Base-by-base conservation (phyloP, 2,888 invertebrate species). In the Leptopilina myrica region DNA sequence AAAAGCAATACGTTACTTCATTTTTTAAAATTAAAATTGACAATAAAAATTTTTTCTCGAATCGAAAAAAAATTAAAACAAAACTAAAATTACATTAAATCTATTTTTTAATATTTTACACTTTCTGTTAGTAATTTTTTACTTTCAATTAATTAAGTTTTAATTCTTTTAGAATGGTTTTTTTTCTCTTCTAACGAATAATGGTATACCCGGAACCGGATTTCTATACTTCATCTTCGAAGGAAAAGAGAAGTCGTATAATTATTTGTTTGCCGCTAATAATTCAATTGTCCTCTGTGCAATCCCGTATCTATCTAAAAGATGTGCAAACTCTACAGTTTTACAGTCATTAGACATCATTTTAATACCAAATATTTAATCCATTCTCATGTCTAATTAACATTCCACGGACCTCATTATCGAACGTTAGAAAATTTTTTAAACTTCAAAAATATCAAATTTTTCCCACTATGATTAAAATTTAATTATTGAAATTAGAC, bases 191-290 rank as follows among this genome's bases (percentile, higher is more conserved):
- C 26, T 53, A 26, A 14, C 26, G 49, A 26, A 49, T 69, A 53
- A 53, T 26, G 75, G 59, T 78, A 80, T 73, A 77, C 81, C 81
- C 84, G 85, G 86, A 87, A 87, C 86, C 85, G 87, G 87, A 87
- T 87, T 33, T 77, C 69, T 69, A 15, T 75, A 76, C 77, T 82
- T 77, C 79, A 59, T 83, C 80, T 80, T 79, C 81, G 80, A 78
- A 78, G 81, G 78, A 79, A 82, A 81, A 76, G 80, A 76, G 80
- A 77, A 78, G 79, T 73, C 67, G 75, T 73, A 64, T 75, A 77
- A 80, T 81, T 77, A 80, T 84, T 84, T 82, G 80, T 81, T 76
- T 82, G 80, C 78, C 69, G 73, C 69, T 69, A 69, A 33, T 69
- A 69, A 69, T 69, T 73, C 73, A 73, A 62, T 73, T 73, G 73